Conservation (phyloP, 2,888 invertebrate genomes). For the Drosophila neotestacea region DNA sequence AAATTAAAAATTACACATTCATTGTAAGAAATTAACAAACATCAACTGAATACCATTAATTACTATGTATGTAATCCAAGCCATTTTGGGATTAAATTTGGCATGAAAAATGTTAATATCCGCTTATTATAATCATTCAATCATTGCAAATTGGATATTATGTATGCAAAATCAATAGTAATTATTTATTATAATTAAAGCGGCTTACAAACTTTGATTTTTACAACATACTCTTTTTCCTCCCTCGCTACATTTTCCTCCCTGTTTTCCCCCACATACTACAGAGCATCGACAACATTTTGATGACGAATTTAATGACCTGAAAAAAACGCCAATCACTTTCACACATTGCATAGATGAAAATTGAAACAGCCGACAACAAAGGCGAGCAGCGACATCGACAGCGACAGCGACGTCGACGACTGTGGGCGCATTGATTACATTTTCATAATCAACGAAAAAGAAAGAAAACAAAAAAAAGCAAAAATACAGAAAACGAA, state of each 20-base stretch:
- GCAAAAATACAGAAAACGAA: slow-evolving; percentile 8
- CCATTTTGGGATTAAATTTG: background rate
- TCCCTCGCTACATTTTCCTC: slow-evolving; percentile 8
- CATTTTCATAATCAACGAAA: slow-evolving; percentile 75
- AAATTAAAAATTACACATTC: background rate
- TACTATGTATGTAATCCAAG: background rate
- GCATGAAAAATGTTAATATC: slow-evolving; percentile 12
- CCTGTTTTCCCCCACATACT: background rate
- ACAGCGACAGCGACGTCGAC: slow-evolving; percentile 31
- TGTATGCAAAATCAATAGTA: slow-evolving; percentile 52
- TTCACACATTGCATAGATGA: slow-evolving; percentile 77
- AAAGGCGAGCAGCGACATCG: slow-evolving; percentile 58
- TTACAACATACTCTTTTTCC: slow-evolving; percentile 4
- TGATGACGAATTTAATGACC: slow-evolving; percentile 76
- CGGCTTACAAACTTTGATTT: slow-evolving; percentile 41
- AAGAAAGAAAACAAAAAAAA: slow-evolving; percentile 19
- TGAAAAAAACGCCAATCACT: slow-evolving; percentile 73
- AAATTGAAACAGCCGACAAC: slow-evolving; percentile 67
- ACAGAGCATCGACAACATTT: slow-evolving; percentile 41
- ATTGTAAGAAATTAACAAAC: background rate
- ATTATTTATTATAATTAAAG: slow-evolving; percentile 54
- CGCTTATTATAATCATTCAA: slow-evolving; percentile 8
- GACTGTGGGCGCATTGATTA: slow-evolving; percentile 72
- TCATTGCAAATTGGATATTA: slow-evolving; percentile 43
- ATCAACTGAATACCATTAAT: background rate